Evolutionary conservation across 1,140 invertebrate species (phyloP).

Genomic region (Bombus picipes): DNA sequence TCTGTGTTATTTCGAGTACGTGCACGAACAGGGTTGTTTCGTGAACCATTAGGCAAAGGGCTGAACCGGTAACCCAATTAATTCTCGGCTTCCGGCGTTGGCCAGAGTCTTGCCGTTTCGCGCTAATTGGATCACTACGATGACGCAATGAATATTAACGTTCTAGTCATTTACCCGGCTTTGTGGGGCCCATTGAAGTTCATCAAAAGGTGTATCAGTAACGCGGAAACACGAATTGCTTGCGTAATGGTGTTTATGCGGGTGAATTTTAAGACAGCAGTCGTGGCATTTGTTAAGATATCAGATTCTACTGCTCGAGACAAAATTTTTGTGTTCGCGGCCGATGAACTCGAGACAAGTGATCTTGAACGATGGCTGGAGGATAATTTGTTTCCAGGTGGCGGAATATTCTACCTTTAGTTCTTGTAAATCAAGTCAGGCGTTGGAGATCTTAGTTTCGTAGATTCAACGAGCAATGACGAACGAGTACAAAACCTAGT

Average conservation of each 20-base stretch:
- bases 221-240: background rate
- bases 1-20: constrained; percentile 9
- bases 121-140: constrained; percentile 48
- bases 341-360: background rate
- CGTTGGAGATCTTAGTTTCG: no score
- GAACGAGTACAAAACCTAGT: no score
- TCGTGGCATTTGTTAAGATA: no score
- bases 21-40: background rate
- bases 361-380: background rate
- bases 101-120: constrained; percentile 27
- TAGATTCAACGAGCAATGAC: background rate
- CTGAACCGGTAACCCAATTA: constrained; percentile 38
- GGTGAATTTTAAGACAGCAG: background rate
- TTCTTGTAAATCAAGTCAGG: background rate
- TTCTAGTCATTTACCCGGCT: constrained; percentile 37
- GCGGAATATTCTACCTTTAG: background rate
- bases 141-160: constrained; percentile 53
- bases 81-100: constrained; percentile 44
- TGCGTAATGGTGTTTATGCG: background rate
- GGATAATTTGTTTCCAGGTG: background rate
- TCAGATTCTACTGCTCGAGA: background rate
- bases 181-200: constrained; percentile 18
- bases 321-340: background rate
- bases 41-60: constrained; percentile 29
- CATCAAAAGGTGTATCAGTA: constrained; percentile 26